phyloP scores from a whole-genome alignment of 2,888 invertebrate genomes.

The Diadromus collaris region DNA sequence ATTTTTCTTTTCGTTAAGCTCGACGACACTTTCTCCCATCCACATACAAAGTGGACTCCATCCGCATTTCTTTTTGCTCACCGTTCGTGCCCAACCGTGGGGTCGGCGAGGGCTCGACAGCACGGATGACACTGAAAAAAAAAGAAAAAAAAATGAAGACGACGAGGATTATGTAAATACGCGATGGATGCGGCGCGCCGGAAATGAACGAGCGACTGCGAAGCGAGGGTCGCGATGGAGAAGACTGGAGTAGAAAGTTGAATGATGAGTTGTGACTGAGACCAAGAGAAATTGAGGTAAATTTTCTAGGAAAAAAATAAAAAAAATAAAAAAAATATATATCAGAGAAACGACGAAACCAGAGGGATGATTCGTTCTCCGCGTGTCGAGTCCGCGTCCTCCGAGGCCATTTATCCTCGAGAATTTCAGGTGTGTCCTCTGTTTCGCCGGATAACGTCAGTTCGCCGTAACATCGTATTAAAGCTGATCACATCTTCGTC shows the following conservation, averaged over 20 bases:
- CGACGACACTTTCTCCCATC: background rate
- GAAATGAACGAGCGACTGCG: constrained; percentile 9
- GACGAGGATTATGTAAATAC: constrained; percentile 23
- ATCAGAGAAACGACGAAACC: background rate
- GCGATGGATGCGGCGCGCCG: background rate
- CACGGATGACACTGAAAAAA: constrained; percentile 16
- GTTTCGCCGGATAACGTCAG: constrained; percentile 6
- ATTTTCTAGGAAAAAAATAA: background rate
- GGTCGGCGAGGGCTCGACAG: too few relatives aligned
- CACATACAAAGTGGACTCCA: background rate
- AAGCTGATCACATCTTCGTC: background rate
- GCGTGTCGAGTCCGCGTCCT: background rate
- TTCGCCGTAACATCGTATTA: constrained; percentile 3
- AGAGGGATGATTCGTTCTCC: background rate
- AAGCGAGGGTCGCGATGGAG: background rate
- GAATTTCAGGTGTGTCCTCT: constrained; percentile 5
- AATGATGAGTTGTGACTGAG: constrained; percentile 3
- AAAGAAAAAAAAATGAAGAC: background rate
- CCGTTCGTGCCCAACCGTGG: background rate
- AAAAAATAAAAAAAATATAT: background rate
- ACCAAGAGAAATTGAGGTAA: constrained; percentile 4
- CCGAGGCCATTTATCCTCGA: background rate
- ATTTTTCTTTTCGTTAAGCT: constrained; percentile 11
- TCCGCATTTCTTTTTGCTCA: background rate
- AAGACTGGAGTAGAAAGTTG: constrained; percentile 10